These are phyloP conservation scores for Alouatta palliata DNA, from an alignment of 2,113 vertebrate genomes.

Conservation along the genomic window DNA sequence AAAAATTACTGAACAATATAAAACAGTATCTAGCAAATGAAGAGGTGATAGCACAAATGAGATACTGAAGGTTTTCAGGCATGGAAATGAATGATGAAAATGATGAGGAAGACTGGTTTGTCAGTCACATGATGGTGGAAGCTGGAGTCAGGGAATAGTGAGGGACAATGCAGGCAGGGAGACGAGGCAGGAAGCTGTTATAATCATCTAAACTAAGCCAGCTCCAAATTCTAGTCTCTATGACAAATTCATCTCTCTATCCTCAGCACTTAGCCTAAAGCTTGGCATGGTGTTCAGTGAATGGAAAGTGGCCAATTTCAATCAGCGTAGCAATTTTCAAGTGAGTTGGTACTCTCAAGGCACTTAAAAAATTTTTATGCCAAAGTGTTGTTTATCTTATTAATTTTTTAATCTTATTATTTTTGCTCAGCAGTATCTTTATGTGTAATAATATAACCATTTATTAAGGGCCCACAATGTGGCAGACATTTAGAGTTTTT, in stretches of 20 bases:
- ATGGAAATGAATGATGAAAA: not conserved
- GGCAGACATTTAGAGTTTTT: slow-evolving; percentile 15
- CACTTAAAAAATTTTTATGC: not conserved
- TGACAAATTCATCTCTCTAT: not conserved
- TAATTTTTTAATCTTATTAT: slow-evolving; percentile 16
- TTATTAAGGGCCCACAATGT: not conserved
- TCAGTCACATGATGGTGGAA: not conserved
- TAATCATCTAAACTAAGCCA: not conserved
- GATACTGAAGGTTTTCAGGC: not conserved
- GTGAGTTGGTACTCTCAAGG: not conserved
- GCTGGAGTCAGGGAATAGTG: not conserved
- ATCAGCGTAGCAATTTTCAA: slow-evolving; percentile 15
- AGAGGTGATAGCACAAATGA: not conserved
- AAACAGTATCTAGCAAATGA: not conserved
- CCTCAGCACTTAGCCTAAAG: not conserved
- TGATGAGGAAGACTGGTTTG: not conserved
- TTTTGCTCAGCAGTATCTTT: slow-evolving; percentile 38
- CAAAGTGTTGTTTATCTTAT: slow-evolving; percentile 2
- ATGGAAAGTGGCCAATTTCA: not conserved
- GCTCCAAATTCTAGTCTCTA: not conserved
- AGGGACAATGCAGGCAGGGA: not conserved
- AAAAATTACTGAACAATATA: not conserved
- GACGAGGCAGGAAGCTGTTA: not conserved
- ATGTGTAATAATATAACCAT: not conserved
- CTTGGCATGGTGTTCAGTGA: not conserved